Percentiles rank a stretch among this genome's conserved stretches.
Conservation (phyloP, 2,113 vertebrate genomes). For the Gobius niger region DNA sequence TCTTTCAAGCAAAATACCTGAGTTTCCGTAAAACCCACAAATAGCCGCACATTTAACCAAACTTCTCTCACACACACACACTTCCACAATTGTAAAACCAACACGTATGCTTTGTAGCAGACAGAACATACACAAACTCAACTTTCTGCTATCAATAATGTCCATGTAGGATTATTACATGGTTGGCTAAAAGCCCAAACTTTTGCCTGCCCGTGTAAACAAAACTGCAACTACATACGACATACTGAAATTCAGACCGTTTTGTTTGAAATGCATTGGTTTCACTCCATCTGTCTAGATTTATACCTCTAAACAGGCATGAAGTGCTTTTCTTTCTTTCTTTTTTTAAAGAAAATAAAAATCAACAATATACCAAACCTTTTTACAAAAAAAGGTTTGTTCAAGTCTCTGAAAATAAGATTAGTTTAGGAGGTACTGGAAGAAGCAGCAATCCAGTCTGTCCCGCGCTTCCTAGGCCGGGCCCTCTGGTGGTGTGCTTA, state of each 20-base stretch:
- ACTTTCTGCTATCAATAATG: not conserved
- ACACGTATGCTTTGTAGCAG: not conserved
- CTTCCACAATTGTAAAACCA: constrained; percentile 25
- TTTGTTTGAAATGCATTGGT: not conserved
- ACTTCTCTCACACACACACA: constrained; percentile 50
- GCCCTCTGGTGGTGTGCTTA: constrained; percentile 48
- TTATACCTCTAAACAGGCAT: constrained; percentile 9
- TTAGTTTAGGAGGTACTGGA: constrained; percentile 45
- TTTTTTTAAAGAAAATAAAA: constrained; percentile 16
- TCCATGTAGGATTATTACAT: not conserved
- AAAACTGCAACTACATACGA: not conserved
- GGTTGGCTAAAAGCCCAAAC: not conserved
- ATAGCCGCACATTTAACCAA: constrained; percentile 75
- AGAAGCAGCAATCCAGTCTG: constrained; percentile 39
- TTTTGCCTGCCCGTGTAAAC: not conserved
- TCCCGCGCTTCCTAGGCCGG: constrained; percentile 36
- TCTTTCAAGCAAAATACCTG: constrained; percentile 90
- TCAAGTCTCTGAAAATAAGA: constrained; percentile 33
- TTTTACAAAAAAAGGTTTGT: constrained; percentile 27
- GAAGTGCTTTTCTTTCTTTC: constrained; percentile 21
- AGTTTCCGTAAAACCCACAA: constrained; percentile 82
- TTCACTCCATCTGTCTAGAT: not conserved
- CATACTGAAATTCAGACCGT: not conserved
- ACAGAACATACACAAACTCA: not conserved
- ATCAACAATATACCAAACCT: constrained; percentile 35